Percentiles rank a stretch among this genome's conserved stretches.
These are phyloP conservation scores for Hoplodrina ambigua DNA, from an alignment of 2,888 invertebrate genomes.

Conservation along the genomic window DNA sequence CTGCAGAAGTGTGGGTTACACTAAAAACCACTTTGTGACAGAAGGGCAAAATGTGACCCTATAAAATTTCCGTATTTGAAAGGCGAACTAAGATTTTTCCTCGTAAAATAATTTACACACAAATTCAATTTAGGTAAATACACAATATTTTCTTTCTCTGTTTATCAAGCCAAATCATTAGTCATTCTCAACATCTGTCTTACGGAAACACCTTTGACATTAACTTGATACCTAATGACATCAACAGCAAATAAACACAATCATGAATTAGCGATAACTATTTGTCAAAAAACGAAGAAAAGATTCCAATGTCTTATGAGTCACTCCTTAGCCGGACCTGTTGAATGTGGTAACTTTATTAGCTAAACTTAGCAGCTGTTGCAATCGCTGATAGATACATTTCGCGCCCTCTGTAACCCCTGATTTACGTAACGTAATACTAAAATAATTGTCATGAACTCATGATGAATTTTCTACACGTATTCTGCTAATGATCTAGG, in stretches of 20 bases:
- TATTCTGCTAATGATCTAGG: conserved; percentile 13
- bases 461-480: conserved; percentile 13
- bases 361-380: conserved; percentile 4
- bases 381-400: conserved; percentile 27
- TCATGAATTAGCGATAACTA: conserved; percentile 9
- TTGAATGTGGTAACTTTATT: conserved; percentile 12
- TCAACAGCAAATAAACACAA: conserved; percentile 21
- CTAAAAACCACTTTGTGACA: too few relatives aligned
- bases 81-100: too few relatives aligned
- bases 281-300: conserved; percentile 10
- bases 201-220: conserved; percentile 16
- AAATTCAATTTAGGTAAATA: not conserved
- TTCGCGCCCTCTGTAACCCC: conserved; percentile 33
- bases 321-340: conserved; percentile 46
- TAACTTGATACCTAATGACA: conserved; percentile 16
- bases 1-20: too few relatives aligned
- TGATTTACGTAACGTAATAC: not conserved
- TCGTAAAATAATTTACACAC: too few relatives aligned
- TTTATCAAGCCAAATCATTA: not conserved
- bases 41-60: too few relatives aligned
- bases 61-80: too few relatives aligned
- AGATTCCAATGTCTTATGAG: conserved; percentile 26
- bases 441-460: conserved; percentile 23
- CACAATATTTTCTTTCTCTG: not conserved
- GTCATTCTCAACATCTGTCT: conserved; percentile 2